Base-by-base conservation (phyloP, 2,797 vertebrate species). In the Enteromius mattozi region DNA sequence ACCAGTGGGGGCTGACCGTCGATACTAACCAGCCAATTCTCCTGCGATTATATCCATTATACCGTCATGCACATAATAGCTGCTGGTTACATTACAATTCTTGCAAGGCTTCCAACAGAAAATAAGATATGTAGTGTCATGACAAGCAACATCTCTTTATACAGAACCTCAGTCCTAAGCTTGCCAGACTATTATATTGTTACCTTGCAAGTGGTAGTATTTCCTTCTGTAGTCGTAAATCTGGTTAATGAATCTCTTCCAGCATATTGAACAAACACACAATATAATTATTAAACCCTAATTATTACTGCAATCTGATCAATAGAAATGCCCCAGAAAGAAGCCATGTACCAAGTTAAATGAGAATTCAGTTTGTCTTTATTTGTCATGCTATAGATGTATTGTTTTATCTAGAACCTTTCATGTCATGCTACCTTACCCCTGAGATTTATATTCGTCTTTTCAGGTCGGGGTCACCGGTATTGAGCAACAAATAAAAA, bases 401-500 rank as follows among this genome's bases (percentile, higher is more conserved):
- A 30, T 54, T 5, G 33, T 72, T 17, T 56, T 76, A 56, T 56
- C 72, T 54, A 35, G 30, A 35, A 56, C 30, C 9, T 66, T 66
- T 19, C 30, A 35, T 19, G 30, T 35, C 47, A 21, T 1, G 61
- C 21, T 35, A 49, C 45, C 6, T 30, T 66, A 24, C 35, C 35
- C 16, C 33, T 70, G 16, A 70, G 47, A 80, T 27, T 40, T 40
- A 70, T 54, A 40, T n/a, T 16, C 2, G 33, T 27, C 42, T 49
- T 49, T n/a, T 69, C 49, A 70, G 8, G 78, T 17, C 40, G 14
- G 16, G 16, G 35, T 54, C 16, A 42, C 49, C 6, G 16, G 42
- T 42, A 71, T 45, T 81, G 24, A 71, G 10, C 49, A 70, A 12
- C 7, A 71, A 5, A 69, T 54, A 19, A 27, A 54, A 69, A 80